These are phyloP conservation scores for Acropora tenuis DNA, from an alignment of 64 coral and sea anemone species.

Conservation along the genomic window DNA sequence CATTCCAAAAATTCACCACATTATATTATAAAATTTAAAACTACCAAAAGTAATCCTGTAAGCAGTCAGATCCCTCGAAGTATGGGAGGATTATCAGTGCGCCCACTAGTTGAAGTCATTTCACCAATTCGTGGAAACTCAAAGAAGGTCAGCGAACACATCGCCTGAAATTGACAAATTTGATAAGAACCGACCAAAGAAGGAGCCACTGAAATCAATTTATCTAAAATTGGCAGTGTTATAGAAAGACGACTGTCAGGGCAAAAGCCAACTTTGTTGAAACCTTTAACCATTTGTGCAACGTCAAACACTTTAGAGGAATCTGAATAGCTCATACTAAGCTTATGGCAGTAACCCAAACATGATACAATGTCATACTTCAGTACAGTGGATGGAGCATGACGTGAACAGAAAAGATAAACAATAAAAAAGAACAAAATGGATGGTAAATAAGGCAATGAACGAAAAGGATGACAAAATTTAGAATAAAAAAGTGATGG, in stretches of 20 bases:
- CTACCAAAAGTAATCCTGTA: conserved; percentile 43
- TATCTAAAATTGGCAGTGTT: conserved; percentile 52
- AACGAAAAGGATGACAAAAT: not conserved
- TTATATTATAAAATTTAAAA: conserved; percentile 24
- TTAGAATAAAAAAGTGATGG: not conserved
- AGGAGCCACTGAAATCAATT: conserved; percentile 25
- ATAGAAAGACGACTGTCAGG: conserved; percentile 62
- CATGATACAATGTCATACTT: conserved; percentile 22
- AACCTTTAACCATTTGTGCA: conserved; percentile 47
- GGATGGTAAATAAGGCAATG: not conserved
- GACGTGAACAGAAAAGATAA: conserved; percentile 14
- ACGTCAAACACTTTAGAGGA: conserved; percentile 47
- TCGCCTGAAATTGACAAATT: conserved; percentile 65
- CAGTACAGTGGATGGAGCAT: conserved; percentile 42
- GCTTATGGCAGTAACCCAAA: conserved; percentile 31
- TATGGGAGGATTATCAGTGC: not conserved
- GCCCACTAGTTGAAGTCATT: conserved; percentile 16
- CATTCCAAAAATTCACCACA: too few relatives aligned
- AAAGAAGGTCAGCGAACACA: conserved; percentile 60
- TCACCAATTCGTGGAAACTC: conserved; percentile 61
- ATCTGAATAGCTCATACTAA: conserved; percentile 9
- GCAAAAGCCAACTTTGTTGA: conserved; percentile 35
- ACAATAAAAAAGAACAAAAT: conserved; percentile 39
- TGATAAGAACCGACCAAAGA: conserved; percentile 27
- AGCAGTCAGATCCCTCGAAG: not conserved